Evolutionary conservation across 1,140 invertebrate species (phyloP), one percentile per base, ranked within the genome.

Genomic region (Saxidomus purpurata): DNA sequence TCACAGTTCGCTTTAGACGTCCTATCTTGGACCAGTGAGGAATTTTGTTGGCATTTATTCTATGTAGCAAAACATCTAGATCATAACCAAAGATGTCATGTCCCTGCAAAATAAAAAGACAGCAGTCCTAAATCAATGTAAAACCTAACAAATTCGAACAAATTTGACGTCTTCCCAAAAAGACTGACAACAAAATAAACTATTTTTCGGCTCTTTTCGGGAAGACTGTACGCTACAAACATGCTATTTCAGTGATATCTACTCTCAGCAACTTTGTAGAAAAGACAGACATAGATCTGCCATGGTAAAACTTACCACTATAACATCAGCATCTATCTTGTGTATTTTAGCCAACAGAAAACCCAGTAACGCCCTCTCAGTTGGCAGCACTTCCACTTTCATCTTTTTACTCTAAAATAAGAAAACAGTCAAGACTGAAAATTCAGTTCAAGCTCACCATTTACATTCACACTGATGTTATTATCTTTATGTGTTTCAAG

Each of bases 1-100:
- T 96, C 49, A 92, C 93, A 63, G 97, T 96, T 91, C 98, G 96
- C 92, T 97, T 98, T 0, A 99, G 95, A 81, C 98, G 97, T 28
- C 99, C 98, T 76, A 99, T 96, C 91, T 98, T 97, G 34, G 98
- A 99, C 98, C 98, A 99, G 94, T 98, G 97, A 0, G 97, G 97
- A 74, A 98, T 97, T 94, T 98, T 97, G 91, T 97, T 96, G 28
- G 90, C 90, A 81, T 97, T 95, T 52, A 99, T 97, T 69, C 98
- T 97, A 90, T 98, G 97, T n/a, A 98, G 97, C 0, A 99, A 96
- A 9, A 99, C 96, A 93, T 98, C 98, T 81, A 99, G 96, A 94
- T 99, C 98, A 95, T 98, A 99, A 13, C 97, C 98, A 94, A 97
- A 97, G 34, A 98, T 96, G 96, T 99, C 99, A 95, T 99, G 98